phyloP scores from a whole-genome alignment of 2,113 vertebrate genomes.

The Stercorarius parasiticus region DNA sequence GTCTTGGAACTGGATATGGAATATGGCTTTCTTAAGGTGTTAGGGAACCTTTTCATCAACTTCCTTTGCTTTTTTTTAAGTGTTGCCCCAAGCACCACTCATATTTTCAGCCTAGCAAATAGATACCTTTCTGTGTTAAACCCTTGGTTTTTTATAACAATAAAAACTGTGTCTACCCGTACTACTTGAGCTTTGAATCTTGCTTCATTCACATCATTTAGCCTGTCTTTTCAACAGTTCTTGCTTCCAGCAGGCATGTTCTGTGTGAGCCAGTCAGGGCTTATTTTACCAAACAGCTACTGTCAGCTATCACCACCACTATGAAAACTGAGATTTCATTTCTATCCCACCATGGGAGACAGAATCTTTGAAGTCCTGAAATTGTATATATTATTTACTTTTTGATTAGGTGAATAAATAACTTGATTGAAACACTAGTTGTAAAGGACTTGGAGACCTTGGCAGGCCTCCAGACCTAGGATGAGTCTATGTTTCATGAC shows the following conservation, averaged over 20 bases:
- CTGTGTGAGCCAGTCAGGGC: not conserved
- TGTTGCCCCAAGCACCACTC: not conserved
- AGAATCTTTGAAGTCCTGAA: slow-evolving; percentile 60
- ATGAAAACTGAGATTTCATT: slow-evolving; percentile 26
- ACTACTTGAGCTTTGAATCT: not conserved
- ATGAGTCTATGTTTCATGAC: not conserved
- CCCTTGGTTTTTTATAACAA: not conserved
- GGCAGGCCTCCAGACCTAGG: slow-evolving; percentile 39
- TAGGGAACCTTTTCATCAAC: not conserved
- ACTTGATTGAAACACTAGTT: slow-evolving; percentile 49
- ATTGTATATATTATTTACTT: slow-evolving; percentile 61
- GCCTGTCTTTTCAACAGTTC: not conserved
- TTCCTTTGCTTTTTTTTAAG: not conserved
- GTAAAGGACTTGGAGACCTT: slow-evolving; percentile 19
- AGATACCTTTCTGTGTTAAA: not conserved
- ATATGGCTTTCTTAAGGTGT: not conserved
- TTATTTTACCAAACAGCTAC: slow-evolving; percentile 8
- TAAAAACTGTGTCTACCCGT: not conserved
- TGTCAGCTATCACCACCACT: not conserved
- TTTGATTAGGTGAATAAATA: slow-evolving; percentile 71
- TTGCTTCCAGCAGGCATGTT: not conserved
- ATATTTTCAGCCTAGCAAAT: not conserved
- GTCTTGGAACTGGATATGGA: not conserved
- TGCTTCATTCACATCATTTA: not conserved
- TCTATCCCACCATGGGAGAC: not conserved